Evolutionary conservation across 1,140 invertebrate species (phyloP).

Genomic region (Papilio dardanus): DNA sequence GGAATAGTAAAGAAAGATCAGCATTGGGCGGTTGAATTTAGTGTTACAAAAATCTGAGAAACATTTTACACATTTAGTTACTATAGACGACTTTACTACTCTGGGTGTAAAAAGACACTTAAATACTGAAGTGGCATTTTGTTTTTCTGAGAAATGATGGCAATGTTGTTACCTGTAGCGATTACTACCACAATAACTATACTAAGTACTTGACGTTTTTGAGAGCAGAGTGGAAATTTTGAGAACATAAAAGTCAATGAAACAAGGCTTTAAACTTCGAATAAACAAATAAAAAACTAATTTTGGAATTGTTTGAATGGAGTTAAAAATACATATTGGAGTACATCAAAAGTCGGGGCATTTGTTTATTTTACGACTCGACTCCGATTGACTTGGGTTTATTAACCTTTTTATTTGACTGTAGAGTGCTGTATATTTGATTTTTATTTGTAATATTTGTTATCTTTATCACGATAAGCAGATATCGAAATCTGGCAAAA

Average conservation of each 20-base stretch:
- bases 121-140: neutral
- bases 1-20: too few relatives aligned
- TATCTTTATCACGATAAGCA: neutral
- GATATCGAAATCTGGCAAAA: neutral
- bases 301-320: slow-evolving; percentile 3
- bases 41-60: too few relatives aligned
- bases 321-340: slow-evolving; percentile 44
- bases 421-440: neutral
- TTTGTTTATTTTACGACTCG: slow-evolving; percentile 31
- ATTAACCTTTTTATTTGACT: slow-evolving; percentile 29
- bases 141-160: neutral
- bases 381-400: slow-evolving; percentile 25
- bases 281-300: neutral
- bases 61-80: too few relatives aligned
- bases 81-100: neutral
- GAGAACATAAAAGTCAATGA: neutral
- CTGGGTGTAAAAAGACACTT: neutral
- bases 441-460: neutral
- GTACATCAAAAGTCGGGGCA: slow-evolving; percentile 18
- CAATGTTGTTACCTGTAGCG: neutral
- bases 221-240: neutral
- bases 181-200: neutral
- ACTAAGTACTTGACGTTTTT: neutral
- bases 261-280: neutral
- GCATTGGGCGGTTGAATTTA: too few relatives aligned